These are phyloP conservation scores for Aurelia coerulea DNA, from an alignment of 30 jellyfish, hydroid and myxozoan genomes.

Conservation along the genomic window DNA sequence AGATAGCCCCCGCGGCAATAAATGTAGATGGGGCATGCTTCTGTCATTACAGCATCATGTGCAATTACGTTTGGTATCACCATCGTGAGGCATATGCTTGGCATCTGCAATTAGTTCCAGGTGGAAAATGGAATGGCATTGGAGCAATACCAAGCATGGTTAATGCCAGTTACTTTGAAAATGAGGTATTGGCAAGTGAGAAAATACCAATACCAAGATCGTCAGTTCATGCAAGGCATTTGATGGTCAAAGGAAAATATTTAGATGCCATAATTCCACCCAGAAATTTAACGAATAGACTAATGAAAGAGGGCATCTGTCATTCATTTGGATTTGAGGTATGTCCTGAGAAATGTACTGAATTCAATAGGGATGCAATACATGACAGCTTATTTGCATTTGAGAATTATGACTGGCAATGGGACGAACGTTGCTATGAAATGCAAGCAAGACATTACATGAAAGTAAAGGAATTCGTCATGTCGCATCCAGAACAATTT, in stretches of 20 bases:
- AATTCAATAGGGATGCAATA: not conserved
- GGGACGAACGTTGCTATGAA: constrained; percentile 35
- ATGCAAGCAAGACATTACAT: constrained; percentile 4
- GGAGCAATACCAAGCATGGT: constrained; percentile 42
- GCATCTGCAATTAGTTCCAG: constrained; percentile 46
- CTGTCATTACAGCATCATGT: constrained; percentile 50
- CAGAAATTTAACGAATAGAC: not conserved
- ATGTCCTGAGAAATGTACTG: constrained; percentile 54
- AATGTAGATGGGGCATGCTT: constrained; percentile 5
- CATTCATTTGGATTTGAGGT: not conserved
- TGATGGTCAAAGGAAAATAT: constrained; percentile 15
- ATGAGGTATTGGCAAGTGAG: constrained; percentile 17
- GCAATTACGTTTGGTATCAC: constrained; percentile 51
- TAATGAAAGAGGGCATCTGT: constrained; percentile 15
- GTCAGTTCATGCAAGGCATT: constrained; percentile 49
- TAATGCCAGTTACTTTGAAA: constrained; percentile 20
- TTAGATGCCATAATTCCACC: not conserved
- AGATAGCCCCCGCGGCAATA: constrained; percentile 10
- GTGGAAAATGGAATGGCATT: constrained; percentile 30
- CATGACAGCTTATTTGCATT: constrained; percentile 31
- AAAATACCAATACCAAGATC: constrained; percentile 45
- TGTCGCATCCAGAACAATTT: not conserved
- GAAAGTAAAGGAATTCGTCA: not conserved
- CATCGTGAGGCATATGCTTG: constrained; percentile 47
- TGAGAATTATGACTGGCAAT: constrained; percentile 44